Evolutionary conservation across 2,797 vertebrate genomes (phyloP), one percentile per base, ranked within the genome.

Genomic region (Helicolenus hilgendorfi): DNA sequence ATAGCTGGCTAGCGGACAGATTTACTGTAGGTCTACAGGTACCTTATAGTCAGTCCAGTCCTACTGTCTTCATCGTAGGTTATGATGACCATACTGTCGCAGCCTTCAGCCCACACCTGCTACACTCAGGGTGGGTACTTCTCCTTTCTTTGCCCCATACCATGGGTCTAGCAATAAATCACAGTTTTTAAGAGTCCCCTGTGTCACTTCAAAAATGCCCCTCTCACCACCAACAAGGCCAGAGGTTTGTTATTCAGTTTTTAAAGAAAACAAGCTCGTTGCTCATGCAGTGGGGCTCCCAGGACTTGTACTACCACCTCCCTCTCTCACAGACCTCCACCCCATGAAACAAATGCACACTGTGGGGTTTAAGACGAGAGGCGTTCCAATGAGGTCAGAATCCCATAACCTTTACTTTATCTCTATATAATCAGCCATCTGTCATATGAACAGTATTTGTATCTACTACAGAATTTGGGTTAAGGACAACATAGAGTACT

Each of bases 211-310:
- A 92, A 82, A 92, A 92, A 89, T 86, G 83, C 56, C 85, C 67
- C 75, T 81, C 89, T 92, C 80, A 60, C 76, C 86, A 89, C 84
- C 84, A 88, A 85, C 89, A 78, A 88, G 77, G 83, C 77, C 83
- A 84, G 72, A 86, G 84, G 89, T 90, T 92, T 94, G 90, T 95
- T 95, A 90, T 92, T 91, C 65, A 79, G 82, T 89, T 90, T 95
- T 95, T 92, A 69, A 86, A 93, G 87, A 93, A 92, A 95, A 94
- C 85, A 94, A 71, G 45, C 59, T 67, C 5, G 35, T 68, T 60
- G 56, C 86, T 88, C 31, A 53, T 18, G 11, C 75, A 53, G 64
- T 79, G 63, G 83, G 59, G 75, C 89, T 89, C 89, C 73, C 80
- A 83, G 38, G 84, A 74, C 72, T 88, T 31, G 62, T 36, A 53